Evolutionary conservation across 2,888 invertebrate genomes (phyloP).

Genomic region (Dexiosoma caninum): DNA sequence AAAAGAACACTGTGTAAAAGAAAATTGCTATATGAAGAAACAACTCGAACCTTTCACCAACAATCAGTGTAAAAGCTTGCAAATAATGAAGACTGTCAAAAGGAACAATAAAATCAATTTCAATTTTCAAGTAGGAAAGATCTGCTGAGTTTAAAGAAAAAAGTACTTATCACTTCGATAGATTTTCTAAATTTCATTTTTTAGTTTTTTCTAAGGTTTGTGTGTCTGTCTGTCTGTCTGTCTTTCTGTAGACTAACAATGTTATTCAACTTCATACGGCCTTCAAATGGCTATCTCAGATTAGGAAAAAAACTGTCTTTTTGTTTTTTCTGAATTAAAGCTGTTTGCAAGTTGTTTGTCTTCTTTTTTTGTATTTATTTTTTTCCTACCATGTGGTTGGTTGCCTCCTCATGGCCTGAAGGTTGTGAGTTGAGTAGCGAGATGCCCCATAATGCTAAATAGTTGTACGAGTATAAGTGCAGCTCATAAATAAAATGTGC

Average conservation of each 20-base stretch:
- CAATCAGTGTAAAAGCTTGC: conserved; percentile 13
- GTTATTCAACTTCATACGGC: conserved; percentile 48
- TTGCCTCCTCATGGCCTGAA: conserved; percentile 45
- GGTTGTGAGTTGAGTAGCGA: conserved; percentile 52
- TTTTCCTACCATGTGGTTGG: conserved; percentile 34
- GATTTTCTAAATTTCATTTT: conserved; percentile 48
- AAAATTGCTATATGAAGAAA: neutral
- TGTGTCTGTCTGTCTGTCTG: too few relatives aligned
- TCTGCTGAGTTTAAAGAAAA: conserved; percentile 47
- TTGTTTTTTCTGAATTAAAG: conserved; percentile 21
- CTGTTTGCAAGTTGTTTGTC: conserved; percentile 46
- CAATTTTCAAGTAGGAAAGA: conserved; percentile 56
- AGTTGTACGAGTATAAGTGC: conserved; percentile 35
- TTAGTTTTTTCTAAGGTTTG: conserved; percentile 27
- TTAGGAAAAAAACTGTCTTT: conserved; percentile 22
- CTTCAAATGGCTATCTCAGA: conserved; percentile 62
- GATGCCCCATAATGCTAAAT: conserved; percentile 59
- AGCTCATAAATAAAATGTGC: conserved; percentile 42
- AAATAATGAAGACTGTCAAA: conserved; percentile 53
- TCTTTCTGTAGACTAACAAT: conserved; percentile 31
- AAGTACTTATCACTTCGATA: conserved; percentile 62
- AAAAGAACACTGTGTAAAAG: too few relatives aligned
- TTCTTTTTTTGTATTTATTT: conserved; percentile 33
- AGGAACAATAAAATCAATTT: conserved; percentile 60
- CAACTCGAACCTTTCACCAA: neutral